These are phyloP conservation scores for Amphipoea lucens DNA, from an alignment of 2,888 invertebrate genomes.

Conservation along the genomic window DNA sequence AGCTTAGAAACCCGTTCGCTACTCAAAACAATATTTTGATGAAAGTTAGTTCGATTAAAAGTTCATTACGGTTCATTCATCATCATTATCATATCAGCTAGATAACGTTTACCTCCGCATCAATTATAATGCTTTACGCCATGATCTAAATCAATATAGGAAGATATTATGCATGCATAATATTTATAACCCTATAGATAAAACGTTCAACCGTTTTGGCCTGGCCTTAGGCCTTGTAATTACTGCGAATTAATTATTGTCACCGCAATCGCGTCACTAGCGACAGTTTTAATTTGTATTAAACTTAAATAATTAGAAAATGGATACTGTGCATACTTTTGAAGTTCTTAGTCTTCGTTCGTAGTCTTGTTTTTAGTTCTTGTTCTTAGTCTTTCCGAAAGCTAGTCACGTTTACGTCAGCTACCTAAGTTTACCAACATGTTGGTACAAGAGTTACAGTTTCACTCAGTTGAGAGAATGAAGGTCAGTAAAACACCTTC, in stretches of 20 bases:
- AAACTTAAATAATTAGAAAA: not conserved
- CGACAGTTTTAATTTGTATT: not conserved
- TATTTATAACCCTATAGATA: not conserved
- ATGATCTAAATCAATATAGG: not conserved
- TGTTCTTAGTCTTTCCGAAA: not conserved
- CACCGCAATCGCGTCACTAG: too few relatives aligned
- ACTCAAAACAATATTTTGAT: constrained; percentile 17
- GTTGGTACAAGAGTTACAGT: not conserved
- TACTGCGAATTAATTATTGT: not conserved
- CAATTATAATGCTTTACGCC: constrained; percentile 10
- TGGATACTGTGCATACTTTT: not conserved
- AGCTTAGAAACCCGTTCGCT: not conserved
- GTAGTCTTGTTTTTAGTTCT: too few relatives aligned
- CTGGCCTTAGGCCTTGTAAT: not conserved
- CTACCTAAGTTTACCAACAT: not conserved
- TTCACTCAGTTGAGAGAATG: not conserved
- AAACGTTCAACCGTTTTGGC: not conserved
- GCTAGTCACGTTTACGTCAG: not conserved
- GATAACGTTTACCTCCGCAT: constrained; percentile 31
- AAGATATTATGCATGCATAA: not conserved
- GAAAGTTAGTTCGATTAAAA: constrained; percentile 39
- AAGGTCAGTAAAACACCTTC: not conserved
- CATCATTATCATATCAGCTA: constrained; percentile 31
- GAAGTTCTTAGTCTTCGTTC: not conserved
- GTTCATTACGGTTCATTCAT: constrained; percentile 49